Conservation (phyloP, 2,113 vertebrate species). For the Pygoscelis antarcticus region DNA sequence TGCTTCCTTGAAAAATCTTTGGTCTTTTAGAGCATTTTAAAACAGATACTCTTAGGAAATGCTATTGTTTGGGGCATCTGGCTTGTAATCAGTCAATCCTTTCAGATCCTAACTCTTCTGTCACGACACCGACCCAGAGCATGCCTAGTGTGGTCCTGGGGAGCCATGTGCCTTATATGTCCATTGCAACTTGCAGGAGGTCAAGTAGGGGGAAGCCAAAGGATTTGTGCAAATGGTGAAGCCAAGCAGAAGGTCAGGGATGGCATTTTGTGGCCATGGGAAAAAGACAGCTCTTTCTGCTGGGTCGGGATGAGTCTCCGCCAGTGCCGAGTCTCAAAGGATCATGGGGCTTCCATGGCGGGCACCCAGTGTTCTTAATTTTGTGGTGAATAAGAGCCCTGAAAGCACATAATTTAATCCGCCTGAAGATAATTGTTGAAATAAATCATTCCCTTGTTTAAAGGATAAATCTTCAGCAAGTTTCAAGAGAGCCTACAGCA, state of each 20-base stretch:
- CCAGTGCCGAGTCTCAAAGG: not conserved
- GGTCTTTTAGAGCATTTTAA: conserved; percentile 1
- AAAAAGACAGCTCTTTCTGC: conserved; percentile 45
- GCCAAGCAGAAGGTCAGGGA: conserved; percentile 63
- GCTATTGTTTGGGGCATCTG: conserved; percentile 41
- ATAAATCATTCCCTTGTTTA: conserved; percentile 59
- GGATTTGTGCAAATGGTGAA: conserved; percentile 59
- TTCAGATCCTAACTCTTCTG: not conserved
- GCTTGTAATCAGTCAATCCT: conserved; percentile 12
- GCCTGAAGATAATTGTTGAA: conserved; percentile 59
- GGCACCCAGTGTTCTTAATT: conserved; percentile 60
- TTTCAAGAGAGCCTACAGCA: conserved; percentile 31
- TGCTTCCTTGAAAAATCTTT: not conserved
- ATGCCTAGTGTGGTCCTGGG: conserved; percentile 19
- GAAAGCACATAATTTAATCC: conserved; percentile 54
- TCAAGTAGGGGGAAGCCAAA: conserved; percentile 55
- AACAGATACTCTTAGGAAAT: conserved; percentile 15
- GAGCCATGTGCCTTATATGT: conserved; percentile 57
- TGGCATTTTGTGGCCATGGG: conserved; percentile 65
- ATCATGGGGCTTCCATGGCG: conserved; percentile 2
- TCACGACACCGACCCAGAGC: not conserved
- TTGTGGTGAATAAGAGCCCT: conserved; percentile 30
- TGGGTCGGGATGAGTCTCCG: not conserved
- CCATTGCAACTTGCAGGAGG: conserved; percentile 35
- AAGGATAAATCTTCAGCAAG: conserved; percentile 41